These are phyloP conservation scores for Platanista minor DNA, from an alignment of 2,113 vertebrate genomes.

Conservation along the genomic window DNA sequence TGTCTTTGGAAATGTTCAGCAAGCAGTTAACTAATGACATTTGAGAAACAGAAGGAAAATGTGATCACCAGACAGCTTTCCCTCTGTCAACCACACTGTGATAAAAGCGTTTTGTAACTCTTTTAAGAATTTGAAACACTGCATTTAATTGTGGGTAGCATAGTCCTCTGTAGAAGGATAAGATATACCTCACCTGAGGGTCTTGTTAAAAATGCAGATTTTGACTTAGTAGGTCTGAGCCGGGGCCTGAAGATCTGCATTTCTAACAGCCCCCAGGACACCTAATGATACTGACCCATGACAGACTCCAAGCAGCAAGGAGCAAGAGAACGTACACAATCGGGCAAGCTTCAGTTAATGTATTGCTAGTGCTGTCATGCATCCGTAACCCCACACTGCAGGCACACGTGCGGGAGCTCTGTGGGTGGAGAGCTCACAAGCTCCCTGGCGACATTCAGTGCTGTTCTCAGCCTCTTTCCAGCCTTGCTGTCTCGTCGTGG, in stretches of 20 bases:
- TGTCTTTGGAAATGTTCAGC: neutral
- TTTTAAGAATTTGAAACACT: neutral
- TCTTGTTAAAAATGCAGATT: neutral
- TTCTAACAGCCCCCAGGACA: neutral
- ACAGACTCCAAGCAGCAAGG: neutral
- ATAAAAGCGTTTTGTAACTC: neutral
- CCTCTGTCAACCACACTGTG: neutral
- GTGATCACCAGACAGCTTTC: neutral
- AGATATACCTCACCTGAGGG: neutral
- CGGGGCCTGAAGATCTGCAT: neutral
- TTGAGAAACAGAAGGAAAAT: neutral
- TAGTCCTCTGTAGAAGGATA: neutral
- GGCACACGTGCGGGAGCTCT: neutral
- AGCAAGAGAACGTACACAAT: neutral
- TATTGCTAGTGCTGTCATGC: neutral
- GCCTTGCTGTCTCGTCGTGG: neutral
- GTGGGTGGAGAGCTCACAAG: neutral
- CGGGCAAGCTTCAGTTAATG: no score
- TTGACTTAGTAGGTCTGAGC: neutral
- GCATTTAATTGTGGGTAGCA: neutral
- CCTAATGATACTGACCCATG: neutral
- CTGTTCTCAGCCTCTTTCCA: neutral
- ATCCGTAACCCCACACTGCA: no score
- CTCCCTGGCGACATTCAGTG: neutral
- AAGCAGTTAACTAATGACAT: neutral